These are phyloP conservation scores for Odontocolon sp. DNA, from an alignment of 2,888 invertebrate species.

Conservation along the genomic window DNA sequence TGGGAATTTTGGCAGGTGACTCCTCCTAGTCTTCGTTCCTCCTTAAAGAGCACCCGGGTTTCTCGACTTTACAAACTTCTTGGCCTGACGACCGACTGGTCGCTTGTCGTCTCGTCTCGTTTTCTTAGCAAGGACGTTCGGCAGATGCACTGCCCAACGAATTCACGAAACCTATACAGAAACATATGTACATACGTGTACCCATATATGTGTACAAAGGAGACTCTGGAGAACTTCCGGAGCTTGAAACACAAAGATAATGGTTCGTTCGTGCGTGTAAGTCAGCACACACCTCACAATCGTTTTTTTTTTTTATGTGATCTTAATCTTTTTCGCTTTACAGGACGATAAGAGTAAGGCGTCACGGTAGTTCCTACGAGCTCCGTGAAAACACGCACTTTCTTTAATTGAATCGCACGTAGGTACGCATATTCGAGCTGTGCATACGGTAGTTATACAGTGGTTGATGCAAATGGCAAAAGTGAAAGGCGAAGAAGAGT, in stretches of 20 bases:
- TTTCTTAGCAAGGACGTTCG: conserved; percentile 4
- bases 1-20: conserved; percentile 60
- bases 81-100: conserved; percentile 20
- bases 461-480: conserved; percentile 26
- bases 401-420: background rate
- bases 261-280: background rate
- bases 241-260: background rate
- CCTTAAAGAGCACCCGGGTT: conserved; percentile 33
- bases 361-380: conserved; percentile 1
- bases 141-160: conserved; percentile 38
- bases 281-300: background rate
- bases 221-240: too few species aligned
- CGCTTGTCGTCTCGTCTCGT: conserved; percentile 2
- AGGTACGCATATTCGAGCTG: background rate
- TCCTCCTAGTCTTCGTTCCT: conserved; percentile 35
- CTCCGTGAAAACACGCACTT: background rate
- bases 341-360: background rate
- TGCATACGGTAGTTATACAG: background rate
- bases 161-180: conserved; percentile 6
- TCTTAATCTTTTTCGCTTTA: conserved; percentile 7
- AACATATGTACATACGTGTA: background rate
- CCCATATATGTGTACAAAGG: too few species aligned
- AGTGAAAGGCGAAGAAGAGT: conserved; percentile 13
- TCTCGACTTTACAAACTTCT: conserved; percentile 40
- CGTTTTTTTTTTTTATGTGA: conserved; percentile 1